Evolutionary conservation across 2,113 vertebrate genomes (phyloP).

Genomic region (Odocoileus hemionus): DNA sequence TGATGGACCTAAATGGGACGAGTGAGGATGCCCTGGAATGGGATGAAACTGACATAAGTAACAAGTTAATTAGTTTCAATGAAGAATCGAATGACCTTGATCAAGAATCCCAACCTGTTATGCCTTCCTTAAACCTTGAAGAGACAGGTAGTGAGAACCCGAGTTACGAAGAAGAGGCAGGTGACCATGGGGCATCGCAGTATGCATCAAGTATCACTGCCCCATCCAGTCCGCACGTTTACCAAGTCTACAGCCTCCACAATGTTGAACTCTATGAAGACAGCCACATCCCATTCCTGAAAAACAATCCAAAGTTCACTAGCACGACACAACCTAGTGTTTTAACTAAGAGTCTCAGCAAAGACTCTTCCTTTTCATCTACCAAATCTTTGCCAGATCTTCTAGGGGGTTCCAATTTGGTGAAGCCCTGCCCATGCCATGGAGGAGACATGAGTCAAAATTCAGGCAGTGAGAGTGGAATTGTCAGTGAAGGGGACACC

Average conservation of each 20-base stretch:
- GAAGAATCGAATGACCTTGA: slow-evolving; percentile 82
- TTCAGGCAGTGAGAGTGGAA: slow-evolving; percentile 94
- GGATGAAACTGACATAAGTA: slow-evolving; percentile 96
- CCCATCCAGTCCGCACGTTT: slow-evolving; percentile 80
- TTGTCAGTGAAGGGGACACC: slow-evolving; percentile 91
- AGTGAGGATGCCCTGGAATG: slow-evolving; percentile 94
- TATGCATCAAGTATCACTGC: slow-evolving; percentile 66
- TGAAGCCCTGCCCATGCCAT: slow-evolving; percentile 74
- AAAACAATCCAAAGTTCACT: slow-evolving; percentile 71
- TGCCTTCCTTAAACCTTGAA: slow-evolving; percentile 70
- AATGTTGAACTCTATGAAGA: slow-evolving; percentile 85
- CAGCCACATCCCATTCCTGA: slow-evolving; percentile 78
- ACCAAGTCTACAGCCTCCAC: slow-evolving; percentile 94
- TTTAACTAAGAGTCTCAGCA: slow-evolving; percentile 89
- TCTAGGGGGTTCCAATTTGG: slow-evolving; percentile 77
- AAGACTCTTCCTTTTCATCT: slow-evolving; percentile 94
- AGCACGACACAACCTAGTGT: slow-evolving; percentile 75
- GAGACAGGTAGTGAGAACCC: slow-evolving; percentile 54
- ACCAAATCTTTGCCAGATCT: slow-evolving; percentile 92
- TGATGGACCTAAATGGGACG: slow-evolving; percentile 88
- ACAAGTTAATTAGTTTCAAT: slow-evolving; percentile 86
- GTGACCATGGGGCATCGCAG: slow-evolving; percentile 51
- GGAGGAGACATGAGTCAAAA: slow-evolving; percentile 81
- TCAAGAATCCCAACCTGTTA: slow-evolving; percentile 71
- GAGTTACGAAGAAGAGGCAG: slow-evolving; percentile 69